Evolutionary conservation across 2,113 vertebrate species (phyloP).

Genomic region (Platichthys flesus): DNA sequence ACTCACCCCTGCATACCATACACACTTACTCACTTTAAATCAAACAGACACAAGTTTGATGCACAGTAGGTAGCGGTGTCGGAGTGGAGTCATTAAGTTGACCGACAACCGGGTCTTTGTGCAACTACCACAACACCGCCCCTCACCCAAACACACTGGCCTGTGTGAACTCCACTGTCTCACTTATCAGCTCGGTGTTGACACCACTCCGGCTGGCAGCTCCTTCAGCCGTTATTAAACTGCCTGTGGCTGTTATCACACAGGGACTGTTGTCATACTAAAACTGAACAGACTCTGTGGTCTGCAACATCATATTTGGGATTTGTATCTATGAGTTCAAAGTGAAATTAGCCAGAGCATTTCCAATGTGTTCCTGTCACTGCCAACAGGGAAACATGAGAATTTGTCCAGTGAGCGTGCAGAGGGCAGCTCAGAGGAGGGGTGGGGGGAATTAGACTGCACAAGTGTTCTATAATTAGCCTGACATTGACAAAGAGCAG

Average conservation of each 20-base stretch:
- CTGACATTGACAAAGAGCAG: slow-evolving; percentile 11
- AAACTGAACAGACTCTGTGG: neutral
- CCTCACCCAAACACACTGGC: slow-evolving; percentile 35
- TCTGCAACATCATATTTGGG: neutral
- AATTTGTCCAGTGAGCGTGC: neutral
- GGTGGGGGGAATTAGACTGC: neutral
- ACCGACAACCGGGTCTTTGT: slow-evolving; percentile 58
- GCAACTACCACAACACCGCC: slow-evolving; percentile 21
- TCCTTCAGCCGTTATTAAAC: slow-evolving; percentile 18
- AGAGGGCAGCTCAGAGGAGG: slow-evolving; percentile 9
- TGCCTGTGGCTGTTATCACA: slow-evolving; percentile 43
- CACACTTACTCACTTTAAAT: slow-evolving; percentile 24
- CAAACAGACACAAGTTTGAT: slow-evolving; percentile 27
- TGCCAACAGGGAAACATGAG: neutral
- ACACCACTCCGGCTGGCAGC: slow-evolving; percentile 28
- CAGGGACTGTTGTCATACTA: slow-evolving; percentile 11
- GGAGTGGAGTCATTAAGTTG: slow-evolving; percentile 59
- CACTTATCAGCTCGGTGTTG: slow-evolving; percentile 56
- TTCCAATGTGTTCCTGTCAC: neutral
- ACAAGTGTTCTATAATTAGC: slow-evolving; percentile 28
- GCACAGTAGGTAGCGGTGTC: slow-evolving; percentile 27
- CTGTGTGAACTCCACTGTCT: slow-evolving; percentile 56
- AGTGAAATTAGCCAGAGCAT: slow-evolving; percentile 9
- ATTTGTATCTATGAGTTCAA: neutral
- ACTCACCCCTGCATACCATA: slow-evolving; percentile 2